phyloP scores from a whole-genome alignment of 2,113 vertebrate genomes.

The Clarias macrocephalus region DNA sequence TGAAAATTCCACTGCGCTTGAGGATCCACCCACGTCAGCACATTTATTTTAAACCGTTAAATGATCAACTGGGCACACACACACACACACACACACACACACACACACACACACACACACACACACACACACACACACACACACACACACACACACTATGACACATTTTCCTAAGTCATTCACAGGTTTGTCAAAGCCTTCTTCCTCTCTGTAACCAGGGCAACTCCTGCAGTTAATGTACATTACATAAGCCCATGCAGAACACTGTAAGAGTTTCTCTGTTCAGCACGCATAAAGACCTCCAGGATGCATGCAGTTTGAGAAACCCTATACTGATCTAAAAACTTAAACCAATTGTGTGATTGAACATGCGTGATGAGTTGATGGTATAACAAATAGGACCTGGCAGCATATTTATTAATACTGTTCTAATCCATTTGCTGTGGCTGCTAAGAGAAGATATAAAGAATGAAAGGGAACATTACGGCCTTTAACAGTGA shows the following conservation, averaged over 20 bases:
- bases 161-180: background rate
- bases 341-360: too few relatives aligned
- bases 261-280: background rate
- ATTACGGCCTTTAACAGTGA: background rate
- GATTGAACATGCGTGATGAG: background rate
- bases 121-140: slow-evolving; percentile 1
- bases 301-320: background rate
- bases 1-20: background rate
- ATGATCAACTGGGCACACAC: background rate
- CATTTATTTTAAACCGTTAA: background rate
- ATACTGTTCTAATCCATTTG: background rate
- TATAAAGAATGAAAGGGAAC: background rate
- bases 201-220: slow-evolving; percentile 32
- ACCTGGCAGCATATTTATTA: slow-evolving; percentile 22
- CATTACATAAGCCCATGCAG: slow-evolving; percentile 17
- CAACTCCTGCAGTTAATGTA: slow-evolving; percentile 34
- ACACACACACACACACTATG: slow-evolving; percentile 20
- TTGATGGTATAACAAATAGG: slow-evolving; percentile 17
- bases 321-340: background rate
- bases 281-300: slow-evolving; percentile 7
- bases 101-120: slow-evolving; percentile 24
- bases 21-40: slow-evolving; percentile 1
- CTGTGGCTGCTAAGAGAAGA: background rate
- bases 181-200: background rate
- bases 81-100: slow-evolving; percentile 1